Percentiles rank a stretch among this genome's conserved stretches.
phyloP scores from a whole-genome alignment of 1,140 invertebrate species.

The Pissodes strobi region DNA sequence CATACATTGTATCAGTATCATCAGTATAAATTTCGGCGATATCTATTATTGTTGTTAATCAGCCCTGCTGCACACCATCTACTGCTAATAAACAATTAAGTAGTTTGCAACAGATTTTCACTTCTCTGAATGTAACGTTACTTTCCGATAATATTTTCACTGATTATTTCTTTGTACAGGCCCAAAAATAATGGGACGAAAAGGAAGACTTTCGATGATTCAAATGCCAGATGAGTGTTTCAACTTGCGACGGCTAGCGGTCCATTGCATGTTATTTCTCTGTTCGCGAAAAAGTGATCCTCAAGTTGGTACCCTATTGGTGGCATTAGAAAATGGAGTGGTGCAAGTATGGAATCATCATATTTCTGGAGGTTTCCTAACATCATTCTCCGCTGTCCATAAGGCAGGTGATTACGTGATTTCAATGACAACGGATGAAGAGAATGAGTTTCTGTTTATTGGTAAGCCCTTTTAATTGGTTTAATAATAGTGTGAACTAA shows the following conservation, averaged over 20 bases:
- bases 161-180: too few relatives aligned
- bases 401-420: constrained; percentile 67
- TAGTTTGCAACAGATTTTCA: too few relatives aligned
- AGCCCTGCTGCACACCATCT: too few relatives aligned
- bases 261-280: constrained; percentile 50
- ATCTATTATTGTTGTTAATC: too few relatives aligned
- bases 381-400: constrained; percentile 67
- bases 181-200: constrained; percentile 9
- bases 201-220: constrained; percentile 37
- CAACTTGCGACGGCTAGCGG: constrained; percentile 43
- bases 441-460: constrained; percentile 70
- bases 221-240: constrained; percentile 44
- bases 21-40: too few relatives aligned
- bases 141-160: too few relatives aligned
- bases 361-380: constrained; percentile 65
- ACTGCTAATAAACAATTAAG: too few relatives aligned
- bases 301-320: constrained; percentile 62
- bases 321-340: constrained; percentile 68
- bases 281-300: constrained; percentile 45
- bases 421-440: constrained; percentile 64
- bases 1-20: too few relatives aligned
- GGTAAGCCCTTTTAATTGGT: constrained; percentile 51
- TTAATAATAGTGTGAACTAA: too few relatives aligned
- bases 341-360: constrained; percentile 76
- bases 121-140: too few relatives aligned